phyloP scores from a whole-genome alignment of 2,113 vertebrate species.

The Cervus canadensis region DNA sequence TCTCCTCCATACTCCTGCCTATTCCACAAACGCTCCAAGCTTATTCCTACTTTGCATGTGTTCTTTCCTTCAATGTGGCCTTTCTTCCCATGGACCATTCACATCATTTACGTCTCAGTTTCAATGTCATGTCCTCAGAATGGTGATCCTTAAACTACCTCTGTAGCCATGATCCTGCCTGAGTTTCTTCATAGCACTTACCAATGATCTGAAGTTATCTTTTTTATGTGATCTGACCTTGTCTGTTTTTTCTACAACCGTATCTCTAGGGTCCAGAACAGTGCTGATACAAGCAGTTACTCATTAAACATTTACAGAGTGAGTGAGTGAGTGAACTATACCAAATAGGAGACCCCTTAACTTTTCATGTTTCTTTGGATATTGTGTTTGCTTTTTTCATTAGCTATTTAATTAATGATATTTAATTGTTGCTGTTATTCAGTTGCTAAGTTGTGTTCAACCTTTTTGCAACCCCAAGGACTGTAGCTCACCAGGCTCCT shows the following conservation, averaged over 20 bases:
- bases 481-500: neutral
- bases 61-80: neutral
- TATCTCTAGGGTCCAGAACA: neutral
- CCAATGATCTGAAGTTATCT: neutral
- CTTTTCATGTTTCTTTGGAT: neutral
- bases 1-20: neutral
- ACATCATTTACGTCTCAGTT: neutral
- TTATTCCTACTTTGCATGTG: neutral
- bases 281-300: neutral
- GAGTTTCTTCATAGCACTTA: neutral
- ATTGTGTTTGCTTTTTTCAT: neutral
- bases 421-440: neutral
- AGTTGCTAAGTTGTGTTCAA: neutral
- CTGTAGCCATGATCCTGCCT: neutral
- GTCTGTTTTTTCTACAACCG: neutral
- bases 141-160: neutral
- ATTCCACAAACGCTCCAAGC: neutral
- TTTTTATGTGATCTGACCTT: neutral
- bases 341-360: neutral
- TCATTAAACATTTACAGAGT: neutral
- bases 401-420: neutral
- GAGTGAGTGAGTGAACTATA: neutral
- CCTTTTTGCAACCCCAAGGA: neutral
- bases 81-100: neutral
- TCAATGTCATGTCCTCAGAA: neutral